A percentile compares a stretch with the other conserved stretches of the same genome.
phyloP scores from a whole-genome alignment of 2,113 vertebrate genomes.

The Tiliqua scincoides region DNA sequence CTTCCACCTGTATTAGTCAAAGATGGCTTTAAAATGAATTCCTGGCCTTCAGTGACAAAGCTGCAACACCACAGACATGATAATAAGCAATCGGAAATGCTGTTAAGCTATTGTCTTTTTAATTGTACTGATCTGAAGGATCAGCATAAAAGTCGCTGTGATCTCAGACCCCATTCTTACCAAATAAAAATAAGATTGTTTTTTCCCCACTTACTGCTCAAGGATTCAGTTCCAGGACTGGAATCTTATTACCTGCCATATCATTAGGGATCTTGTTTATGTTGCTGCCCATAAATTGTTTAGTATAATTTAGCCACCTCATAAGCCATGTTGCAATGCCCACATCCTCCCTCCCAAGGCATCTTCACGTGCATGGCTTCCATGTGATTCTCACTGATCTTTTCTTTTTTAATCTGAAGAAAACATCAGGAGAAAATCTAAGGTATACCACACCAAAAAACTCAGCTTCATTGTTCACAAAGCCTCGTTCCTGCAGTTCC shows the following conservation, averaged over 20 bases:
- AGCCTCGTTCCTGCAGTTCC: background rate
- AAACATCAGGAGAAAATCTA: background rate
- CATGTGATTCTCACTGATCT: background rate
- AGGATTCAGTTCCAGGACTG: background rate
- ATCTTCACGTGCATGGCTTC: background rate
- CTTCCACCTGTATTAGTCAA: background rate
- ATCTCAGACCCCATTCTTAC: conserved; percentile 15
- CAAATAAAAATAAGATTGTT: background rate
- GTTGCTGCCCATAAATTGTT: background rate
- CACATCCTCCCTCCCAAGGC: background rate
- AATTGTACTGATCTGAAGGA: background rate
- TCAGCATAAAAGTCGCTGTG: conserved; percentile 3
- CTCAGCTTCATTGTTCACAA: background rate
- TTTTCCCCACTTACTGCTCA: background rate
- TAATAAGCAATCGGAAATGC: background rate
- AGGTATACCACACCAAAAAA: background rate
- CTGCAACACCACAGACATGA: background rate
- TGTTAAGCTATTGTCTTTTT: background rate
- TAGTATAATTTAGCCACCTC: background rate
- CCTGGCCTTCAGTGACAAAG: background rate
- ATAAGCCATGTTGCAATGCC: background rate
- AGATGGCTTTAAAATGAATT: background rate
- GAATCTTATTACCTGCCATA: background rate
- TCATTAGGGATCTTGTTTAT: conserved; percentile 6
- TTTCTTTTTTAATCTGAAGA: background rate